Base-by-base conservation (phyloP, 1,140 invertebrate species). In the Chymomyza costata region DNA sequence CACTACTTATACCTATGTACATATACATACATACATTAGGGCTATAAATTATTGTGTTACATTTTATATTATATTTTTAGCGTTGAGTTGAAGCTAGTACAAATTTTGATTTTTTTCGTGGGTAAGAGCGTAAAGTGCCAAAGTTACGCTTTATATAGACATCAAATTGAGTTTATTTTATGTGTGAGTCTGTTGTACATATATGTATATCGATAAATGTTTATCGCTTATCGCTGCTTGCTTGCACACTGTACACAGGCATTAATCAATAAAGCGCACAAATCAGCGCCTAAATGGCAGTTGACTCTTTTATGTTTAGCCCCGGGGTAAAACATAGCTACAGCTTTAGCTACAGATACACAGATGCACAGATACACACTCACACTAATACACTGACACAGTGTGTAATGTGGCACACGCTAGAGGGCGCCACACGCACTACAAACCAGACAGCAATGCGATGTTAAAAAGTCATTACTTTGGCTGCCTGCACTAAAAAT, bases 271-370 rank as follows among this genome's bases (percentile, higher is more conserved):
- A 65, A 70, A 63, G 50, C 57, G 59, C 65, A 78, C 71, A 76
- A 76, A 76, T 76, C 70, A 70, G 65, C 50, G 57, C 65, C 76
- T 62, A 65, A 76, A 65, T 58, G 70, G 35, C 70, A 68, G 73
- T 74, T 73, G 59, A 74, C 38, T n/a, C n/a, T 65, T 74, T 73
- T 74, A 73, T 73, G 53, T 30, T n/a, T 40, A 34, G 44, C 28
- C 3, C 3, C 21, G 8, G 21, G 21, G 21, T 25, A 25, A 8
- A 8, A 8, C 21, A 8, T 8, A 25, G 3, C 3, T 8, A 8
- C 21, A 25, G 3, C n/a, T n/a, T n/a, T n/a, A n/a, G n/a, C n/a
- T n/a, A 11, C 16, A 15, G 18, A 14, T 17, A 38, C 11, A 3
- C 15, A 11, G 21, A 30, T 32, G 32, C 30, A 41, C 11, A 15